Evolutionary conservation across 2,113 vertebrate species (phyloP).

Genomic region (Solenodon paradoxus): DNA sequence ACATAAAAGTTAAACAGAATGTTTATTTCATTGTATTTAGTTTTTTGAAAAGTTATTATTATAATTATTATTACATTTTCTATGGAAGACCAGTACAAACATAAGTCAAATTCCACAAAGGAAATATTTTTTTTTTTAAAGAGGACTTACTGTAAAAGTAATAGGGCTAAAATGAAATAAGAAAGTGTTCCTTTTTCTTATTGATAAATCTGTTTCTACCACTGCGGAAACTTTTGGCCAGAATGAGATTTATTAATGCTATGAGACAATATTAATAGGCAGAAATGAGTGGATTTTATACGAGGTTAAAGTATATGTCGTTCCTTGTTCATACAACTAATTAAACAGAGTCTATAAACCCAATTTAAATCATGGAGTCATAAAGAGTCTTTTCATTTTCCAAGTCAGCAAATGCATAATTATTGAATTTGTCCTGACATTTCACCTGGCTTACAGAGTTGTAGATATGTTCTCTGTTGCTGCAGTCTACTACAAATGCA

Average conservation of each 20-base stretch:
- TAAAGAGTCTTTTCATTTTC: neutral
- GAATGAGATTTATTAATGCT: neutral
- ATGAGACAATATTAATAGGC: neutral
- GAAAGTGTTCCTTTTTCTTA: neutral
- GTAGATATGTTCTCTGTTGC: constrained; percentile 84
- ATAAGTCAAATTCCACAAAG: neutral
- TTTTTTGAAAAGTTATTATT: neutral
- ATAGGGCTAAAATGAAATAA: neutral
- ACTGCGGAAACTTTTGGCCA: neutral
- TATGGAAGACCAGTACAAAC: neutral
- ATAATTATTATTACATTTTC: neutral
- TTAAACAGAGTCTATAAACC: neutral
- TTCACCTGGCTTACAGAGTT: constrained; percentile 72
- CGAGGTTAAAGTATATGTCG: neutral
- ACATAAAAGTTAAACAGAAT: neutral
- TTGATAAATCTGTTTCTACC: neutral
- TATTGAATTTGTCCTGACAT: neutral
- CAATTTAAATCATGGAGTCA: neutral
- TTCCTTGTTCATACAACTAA: neutral
- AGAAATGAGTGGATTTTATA: neutral
- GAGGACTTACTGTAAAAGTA: neutral
- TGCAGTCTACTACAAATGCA: constrained; percentile 85
- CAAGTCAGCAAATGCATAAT: neutral
- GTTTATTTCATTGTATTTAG: neutral
- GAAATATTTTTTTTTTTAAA: neutral